Evolutionary conservation across 2,888 invertebrate species (phyloP), one percentile per base, ranked within the genome.

Genomic region (Volucella inanis): DNA sequence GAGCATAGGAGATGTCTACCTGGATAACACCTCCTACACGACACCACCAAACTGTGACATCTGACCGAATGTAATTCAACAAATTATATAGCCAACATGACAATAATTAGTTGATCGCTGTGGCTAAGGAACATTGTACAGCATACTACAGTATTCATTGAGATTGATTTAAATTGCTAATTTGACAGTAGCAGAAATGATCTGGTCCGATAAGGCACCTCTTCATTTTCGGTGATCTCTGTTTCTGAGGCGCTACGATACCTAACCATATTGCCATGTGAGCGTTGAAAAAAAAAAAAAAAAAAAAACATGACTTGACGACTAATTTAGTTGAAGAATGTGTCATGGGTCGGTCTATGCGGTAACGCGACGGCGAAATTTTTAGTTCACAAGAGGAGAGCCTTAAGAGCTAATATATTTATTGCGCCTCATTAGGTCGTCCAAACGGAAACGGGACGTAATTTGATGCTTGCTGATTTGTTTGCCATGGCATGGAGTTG

Each of bases 61-160:
- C 55, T 52, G 71, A 80, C 71, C 80, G 72, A 85, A 62, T 76
- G 85, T 81, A 81, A 72, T 81, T 85, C 77, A 76, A 85, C 85
- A 85, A 85, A 81, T 85, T 85, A 85, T 81, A 85, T 85, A 81
- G 85, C 81, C 85, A 85, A 72, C 85, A 85, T 57, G 74, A 85
- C 81, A 77, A 81, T 76, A 85, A 85, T 85, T 85, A 85, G 85
- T 85, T 71, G 75, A 72, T 77, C 85, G 61, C 39, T 64, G 47
- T 1, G 47, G 49, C 49, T 22, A 55, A 79, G 70, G 70, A 65
- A 67, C 39, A 31, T 67, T 57, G 65, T 43, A 39, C 71, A 65
- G 65, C 78, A 57, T 45, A 39, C 45, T 59, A 55, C 31, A 31
- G 31, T 31, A 31, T 31, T 31, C 31, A 31, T 31, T 31, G 41